Evolutionary conservation across 2,888 invertebrate species (phyloP), one percentile per base, ranked within the genome.

Genomic region (Hecatera dysodea): DNA sequence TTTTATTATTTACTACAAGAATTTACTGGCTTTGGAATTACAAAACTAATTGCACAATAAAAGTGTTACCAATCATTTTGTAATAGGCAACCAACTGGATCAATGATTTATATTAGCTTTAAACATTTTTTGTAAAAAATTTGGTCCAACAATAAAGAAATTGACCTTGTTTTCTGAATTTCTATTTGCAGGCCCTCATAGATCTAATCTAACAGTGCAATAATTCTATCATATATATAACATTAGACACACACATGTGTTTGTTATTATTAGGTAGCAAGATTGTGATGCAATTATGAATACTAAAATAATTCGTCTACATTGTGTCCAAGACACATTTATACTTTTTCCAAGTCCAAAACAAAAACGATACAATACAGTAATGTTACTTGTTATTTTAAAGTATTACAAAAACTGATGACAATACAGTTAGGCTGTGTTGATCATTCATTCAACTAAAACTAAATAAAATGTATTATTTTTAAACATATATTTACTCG

Each of bases 31-130:
- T 55, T n/a, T n/a, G 27, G 4, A 50, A 17, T 57, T 53, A 29
- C 50, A 65, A 65, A 65, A 65, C 9, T 11, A 19, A 48, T 71
- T 75, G 22, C 70, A 53, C 72, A 75, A 61, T 57, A 42, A 15
- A 57, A 12, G 22, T 36, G 39, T 80, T 48, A 63, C 65, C 50
- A 29, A 50, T 55, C 9, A 44, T 75, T 56, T 60, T 24, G 46
- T 56, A 65, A 65, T 55, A 65, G 2, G n/a, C 33, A 70, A 55
- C 44, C 57, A 33, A 66, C 27, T 61, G 11, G 44, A 63, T 12
- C 4, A 33, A 36, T 55, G 7, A 50, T 55, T 57, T 36, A 22
- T 44, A 24, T 12, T 50, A 15, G 7, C 53, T 52, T 48, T 36
- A 12, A 0, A 33, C 9, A 22, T 60, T 55, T 33, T 27, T 8